A percentile compares a stretch with the other conserved stretches of the same genome.
Evolutionary conservation across 23 tunicate genomes (phyloP).

Genomic region (Botrylloides violaceus): DNA sequence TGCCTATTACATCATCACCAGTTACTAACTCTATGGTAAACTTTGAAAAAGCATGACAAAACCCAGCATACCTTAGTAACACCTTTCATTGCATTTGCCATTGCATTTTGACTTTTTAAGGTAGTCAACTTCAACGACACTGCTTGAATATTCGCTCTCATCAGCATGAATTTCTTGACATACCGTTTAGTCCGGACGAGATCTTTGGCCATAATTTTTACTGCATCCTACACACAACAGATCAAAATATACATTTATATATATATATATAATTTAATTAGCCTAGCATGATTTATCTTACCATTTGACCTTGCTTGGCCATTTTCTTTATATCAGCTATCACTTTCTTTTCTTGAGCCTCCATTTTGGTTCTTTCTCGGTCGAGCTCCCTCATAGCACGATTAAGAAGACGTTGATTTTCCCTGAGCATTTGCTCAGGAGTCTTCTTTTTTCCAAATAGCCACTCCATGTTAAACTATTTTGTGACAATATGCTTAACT

Average conservation of each 20-base stretch:
- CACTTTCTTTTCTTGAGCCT: constrained; percentile 90
- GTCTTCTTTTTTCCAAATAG: constrained; percentile 98
- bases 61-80: constrained; percentile 71
- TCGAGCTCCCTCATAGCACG: constrained; percentile 90
- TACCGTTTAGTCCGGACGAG: constrained; percentile 82
- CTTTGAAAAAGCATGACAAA: neutral
- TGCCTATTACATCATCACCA: constrained; percentile 33
- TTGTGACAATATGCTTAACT: neutral
- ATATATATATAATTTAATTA: neutral
- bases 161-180: constrained; percentile 91
- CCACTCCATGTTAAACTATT: constrained; percentile 79
- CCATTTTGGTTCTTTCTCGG: constrained; percentile 85
- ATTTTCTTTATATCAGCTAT: constrained; percentile 90
- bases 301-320: constrained; percentile 99
- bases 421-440: constrained; percentile 86
- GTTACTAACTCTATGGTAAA: neutral
- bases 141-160: constrained; percentile 97
- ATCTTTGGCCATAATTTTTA: constrained; percentile 97
- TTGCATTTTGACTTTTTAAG: constrained; percentile 91
- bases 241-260: neutral
- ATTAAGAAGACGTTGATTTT: constrained; percentile 72
- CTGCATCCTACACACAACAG: constrained; percentile 60
- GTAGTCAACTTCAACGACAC: constrained; percentile 79
- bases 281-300: constrained; percentile 3
- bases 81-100: constrained; percentile 99